Evolutionary conservation across 2,888 invertebrate genomes (phyloP).

Genomic region (Scaptomyza cyrtandrae): DNA sequence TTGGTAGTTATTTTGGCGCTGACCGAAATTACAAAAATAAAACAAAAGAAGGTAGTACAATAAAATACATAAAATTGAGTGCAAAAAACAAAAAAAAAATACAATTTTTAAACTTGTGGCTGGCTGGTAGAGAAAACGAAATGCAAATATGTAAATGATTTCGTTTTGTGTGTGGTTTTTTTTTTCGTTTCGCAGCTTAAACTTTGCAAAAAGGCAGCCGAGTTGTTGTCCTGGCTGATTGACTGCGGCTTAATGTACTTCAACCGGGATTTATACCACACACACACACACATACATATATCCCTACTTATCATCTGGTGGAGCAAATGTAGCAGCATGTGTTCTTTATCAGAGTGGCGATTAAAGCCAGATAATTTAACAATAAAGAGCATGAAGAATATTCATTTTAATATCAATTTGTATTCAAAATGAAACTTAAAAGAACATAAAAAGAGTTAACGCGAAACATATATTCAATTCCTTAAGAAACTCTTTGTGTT

Average conservation of each 20-base stretch:
- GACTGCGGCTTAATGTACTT: slow-evolving; percentile 56
- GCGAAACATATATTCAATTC: too few species aligned
- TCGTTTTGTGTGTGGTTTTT: slow-evolving; percentile 36
- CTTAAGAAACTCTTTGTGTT: too few species aligned
- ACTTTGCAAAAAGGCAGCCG: slow-evolving; percentile 41
- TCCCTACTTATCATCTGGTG: background rate
- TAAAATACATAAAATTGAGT: slow-evolving; percentile 5
- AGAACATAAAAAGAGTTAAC: too few species aligned
- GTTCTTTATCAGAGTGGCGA: background rate
- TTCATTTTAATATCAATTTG: too few species aligned
- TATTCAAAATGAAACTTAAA: too few species aligned
- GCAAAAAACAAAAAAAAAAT: slow-evolving; percentile 2
- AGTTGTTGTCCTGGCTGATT: slow-evolving; percentile 43
- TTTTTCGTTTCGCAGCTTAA: slow-evolving; percentile 31
- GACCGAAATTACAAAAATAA: slow-evolving; percentile 36
- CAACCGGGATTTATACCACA: slow-evolving; percentile 17
- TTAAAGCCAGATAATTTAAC: background rate
- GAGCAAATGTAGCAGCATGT: background rate
- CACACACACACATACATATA: background rate
- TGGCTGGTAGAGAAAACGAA: background rate
- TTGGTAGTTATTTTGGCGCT: slow-evolving; percentile 57
- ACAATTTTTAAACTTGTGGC: slow-evolving; percentile 32
- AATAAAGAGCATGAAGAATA: too few species aligned
- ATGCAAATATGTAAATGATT: slow-evolving; percentile 53
- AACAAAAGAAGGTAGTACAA: background rate